Evolutionary conservation across 1,140 invertebrate genomes (phyloP).

Genomic region (Rhopalosiphum padi): DNA sequence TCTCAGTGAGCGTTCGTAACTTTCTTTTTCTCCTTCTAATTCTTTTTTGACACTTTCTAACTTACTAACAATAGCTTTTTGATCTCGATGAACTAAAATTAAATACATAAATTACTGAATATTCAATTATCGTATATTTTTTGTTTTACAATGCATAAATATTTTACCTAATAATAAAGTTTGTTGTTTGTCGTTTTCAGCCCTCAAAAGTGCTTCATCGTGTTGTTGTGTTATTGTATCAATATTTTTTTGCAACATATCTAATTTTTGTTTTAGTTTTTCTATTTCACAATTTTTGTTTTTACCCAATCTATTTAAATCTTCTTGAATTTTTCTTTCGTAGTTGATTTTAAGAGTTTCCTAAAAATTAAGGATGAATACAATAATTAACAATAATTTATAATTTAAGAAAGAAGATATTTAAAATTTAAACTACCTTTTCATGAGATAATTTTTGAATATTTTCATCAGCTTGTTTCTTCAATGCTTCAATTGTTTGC

Average conservation of each 20-base stretch:
- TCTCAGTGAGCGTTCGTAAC: slow-evolving; percentile 73
- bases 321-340: slow-evolving; percentile 78
- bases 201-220: slow-evolving; percentile 80
- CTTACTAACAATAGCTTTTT: slow-evolving; percentile 80
- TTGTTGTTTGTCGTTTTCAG: slow-evolving; percentile 89
- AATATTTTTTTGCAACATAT: slow-evolving; percentile 75
- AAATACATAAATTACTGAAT: not conserved
- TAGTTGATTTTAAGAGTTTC: slow-evolving; percentile 74
- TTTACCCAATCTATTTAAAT: slow-evolving; percentile 72
- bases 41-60: slow-evolving; percentile 74
- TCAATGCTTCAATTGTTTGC: slow-evolving; percentile 74
- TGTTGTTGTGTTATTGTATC: slow-evolving; percentile 83
- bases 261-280: slow-evolving; percentile 75
- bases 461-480: slow-evolving; percentile 76
- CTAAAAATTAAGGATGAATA: slow-evolving; percentile 62
- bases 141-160: not conserved
- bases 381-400: not conserved
- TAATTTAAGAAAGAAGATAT: not conserved
- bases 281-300: slow-evolving; percentile 80
- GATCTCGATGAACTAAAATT: slow-evolving; percentile 78
- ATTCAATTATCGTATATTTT: not conserved
- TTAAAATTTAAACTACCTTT: slow-evolving; percentile 65
- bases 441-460: slow-evolving; percentile 80
- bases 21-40: slow-evolving; percentile 74
- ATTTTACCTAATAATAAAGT: slow-evolving; percentile 76